These are phyloP conservation scores for Willowsia nigromaculata DNA, from an alignment of 2,888 invertebrate species.

Conservation along the genomic window DNA sequence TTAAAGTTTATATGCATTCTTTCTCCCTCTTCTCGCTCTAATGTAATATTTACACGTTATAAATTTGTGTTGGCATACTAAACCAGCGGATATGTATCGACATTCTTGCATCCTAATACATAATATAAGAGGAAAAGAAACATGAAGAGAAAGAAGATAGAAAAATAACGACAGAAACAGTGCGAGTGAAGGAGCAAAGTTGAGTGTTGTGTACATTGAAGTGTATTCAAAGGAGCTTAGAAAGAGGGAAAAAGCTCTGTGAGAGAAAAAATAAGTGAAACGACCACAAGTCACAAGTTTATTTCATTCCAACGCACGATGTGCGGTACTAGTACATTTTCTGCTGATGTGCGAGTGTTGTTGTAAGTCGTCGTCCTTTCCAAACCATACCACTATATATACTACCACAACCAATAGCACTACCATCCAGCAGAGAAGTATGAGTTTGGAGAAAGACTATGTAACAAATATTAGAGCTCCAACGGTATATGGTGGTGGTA, in stretches of 20 bases:
- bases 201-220: constrained; percentile 48
- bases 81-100: not conserved
- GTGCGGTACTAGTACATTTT: constrained; percentile 53
- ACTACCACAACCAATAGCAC: constrained; percentile 1
- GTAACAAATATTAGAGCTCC: not conserved
- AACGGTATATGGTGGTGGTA: not conserved
- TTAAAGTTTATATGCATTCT: not conserved
- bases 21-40: not conserved
- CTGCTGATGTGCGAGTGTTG: constrained; percentile 50
- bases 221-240: constrained; percentile 27
- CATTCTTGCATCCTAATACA: not conserved
- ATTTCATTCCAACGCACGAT: constrained; percentile 70
- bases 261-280: constrained; percentile 58
- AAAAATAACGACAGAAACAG: constrained; percentile 48
- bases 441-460: not conserved
- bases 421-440: not conserved
- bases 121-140: not conserved
- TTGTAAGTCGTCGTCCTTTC: constrained; percentile 50
- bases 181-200: constrained; percentile 48
- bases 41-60: constrained; percentile 45
- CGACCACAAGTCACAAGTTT: constrained; percentile 71
- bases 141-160: not conserved
- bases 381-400: constrained; percentile 26
- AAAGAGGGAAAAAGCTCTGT: constrained; percentile 35
- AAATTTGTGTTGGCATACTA: not conserved